These are phyloP conservation scores for Ceyx melanurus DNA, from an alignment of 2,113 vertebrate genomes.

Conservation along the genomic window DNA sequence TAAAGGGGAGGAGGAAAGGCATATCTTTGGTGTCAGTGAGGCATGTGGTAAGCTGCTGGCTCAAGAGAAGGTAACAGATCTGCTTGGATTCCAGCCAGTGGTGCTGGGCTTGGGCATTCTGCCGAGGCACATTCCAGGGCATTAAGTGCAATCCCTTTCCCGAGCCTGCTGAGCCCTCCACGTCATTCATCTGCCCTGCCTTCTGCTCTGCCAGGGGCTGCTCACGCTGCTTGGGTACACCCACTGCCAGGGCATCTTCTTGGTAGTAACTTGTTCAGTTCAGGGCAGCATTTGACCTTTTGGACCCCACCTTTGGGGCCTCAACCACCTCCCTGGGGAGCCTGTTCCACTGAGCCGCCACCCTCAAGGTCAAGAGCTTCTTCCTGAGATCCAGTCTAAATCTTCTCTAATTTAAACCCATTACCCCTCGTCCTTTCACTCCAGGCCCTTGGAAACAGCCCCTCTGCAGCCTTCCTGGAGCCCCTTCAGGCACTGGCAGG, in stretches of 20 bases:
- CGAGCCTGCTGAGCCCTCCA: not conserved
- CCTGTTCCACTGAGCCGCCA: too few species aligned
- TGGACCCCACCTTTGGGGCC: too few species aligned
- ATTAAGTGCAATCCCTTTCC: slow-evolving; percentile 38
- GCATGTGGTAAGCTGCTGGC: slow-evolving; percentile 55
- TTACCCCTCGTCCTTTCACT: too few species aligned
- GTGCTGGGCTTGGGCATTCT: not conserved
- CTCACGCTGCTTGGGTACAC: not conserved
- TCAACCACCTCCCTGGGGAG: too few species aligned
- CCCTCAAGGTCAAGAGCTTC: too few species aligned
- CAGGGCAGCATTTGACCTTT: not conserved
- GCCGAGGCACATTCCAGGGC: slow-evolving; percentile 20
- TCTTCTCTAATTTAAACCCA: too few species aligned
- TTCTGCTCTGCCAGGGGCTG: not conserved
- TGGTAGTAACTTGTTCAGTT: not conserved
- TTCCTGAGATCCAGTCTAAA: too few species aligned
- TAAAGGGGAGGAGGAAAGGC: slow-evolving; percentile 38
- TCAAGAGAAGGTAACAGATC: slow-evolving; percentile 63
- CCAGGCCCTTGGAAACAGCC: too few species aligned
- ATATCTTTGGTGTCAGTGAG: slow-evolving; percentile 47
- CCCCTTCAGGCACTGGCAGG: too few species aligned
- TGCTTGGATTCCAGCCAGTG: slow-evolving; percentile 47
- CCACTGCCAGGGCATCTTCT: not conserved
- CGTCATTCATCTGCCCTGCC: not conserved
- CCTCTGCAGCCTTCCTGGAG: too few species aligned